Percentiles rank a stretch among this genome's conserved stretches.
phyloP scores from a whole-genome alignment of 2,888 invertebrate species.

The Melolontha melolontha region DNA sequence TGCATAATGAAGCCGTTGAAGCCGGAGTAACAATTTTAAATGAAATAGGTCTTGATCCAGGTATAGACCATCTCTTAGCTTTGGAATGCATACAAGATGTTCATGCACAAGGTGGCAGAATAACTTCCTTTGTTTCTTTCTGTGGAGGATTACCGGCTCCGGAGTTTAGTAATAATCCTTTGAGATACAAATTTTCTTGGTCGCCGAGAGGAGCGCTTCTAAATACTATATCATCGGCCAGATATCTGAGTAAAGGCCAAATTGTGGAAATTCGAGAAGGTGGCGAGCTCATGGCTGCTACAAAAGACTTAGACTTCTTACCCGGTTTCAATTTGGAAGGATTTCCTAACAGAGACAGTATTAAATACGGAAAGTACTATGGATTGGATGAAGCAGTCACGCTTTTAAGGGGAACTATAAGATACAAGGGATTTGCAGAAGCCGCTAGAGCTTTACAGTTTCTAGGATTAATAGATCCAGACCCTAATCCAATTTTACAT shows the following conservation, averaged over 20 bases:
- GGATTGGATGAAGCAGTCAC: conserved; percentile 90
- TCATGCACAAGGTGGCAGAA: conserved; percentile 87
- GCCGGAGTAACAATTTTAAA: conserved; percentile 95
- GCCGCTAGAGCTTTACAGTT: conserved; percentile 89
- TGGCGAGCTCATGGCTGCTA: conserved; percentile 88
- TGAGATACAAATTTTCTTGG: conserved; percentile 97
- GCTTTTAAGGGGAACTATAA: conserved; percentile 90
- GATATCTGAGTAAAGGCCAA: conserved; percentile 68
- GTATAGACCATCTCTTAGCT: conserved; percentile 89
- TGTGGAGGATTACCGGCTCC: conserved; percentile 98
- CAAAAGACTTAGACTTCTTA: conserved; percentile 86
- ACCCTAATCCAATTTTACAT: conserved; percentile 90
- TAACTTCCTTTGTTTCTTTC: conserved; percentile 95
- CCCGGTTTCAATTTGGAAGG: conserved; percentile 98
- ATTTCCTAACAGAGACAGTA: conserved; percentile 96
- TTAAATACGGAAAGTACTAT: conserved; percentile 87
- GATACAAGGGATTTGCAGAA: conserved; percentile 81
- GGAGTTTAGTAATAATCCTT: conserved; percentile 91
- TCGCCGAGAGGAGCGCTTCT: conserved; percentile 93
- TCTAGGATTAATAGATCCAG: conserved; percentile 88
- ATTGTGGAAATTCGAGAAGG: conserved; percentile 90
- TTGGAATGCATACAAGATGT: conserved; percentile 97
- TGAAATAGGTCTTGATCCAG: conserved; percentile 98
- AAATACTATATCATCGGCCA: conserved; percentile 91
- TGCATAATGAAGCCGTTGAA: conserved; percentile 84